These are phyloP conservation scores for Cotesia vestalis DNA, from an alignment of 1,140 invertebrate species.

Conservation along the genomic window DNA sequence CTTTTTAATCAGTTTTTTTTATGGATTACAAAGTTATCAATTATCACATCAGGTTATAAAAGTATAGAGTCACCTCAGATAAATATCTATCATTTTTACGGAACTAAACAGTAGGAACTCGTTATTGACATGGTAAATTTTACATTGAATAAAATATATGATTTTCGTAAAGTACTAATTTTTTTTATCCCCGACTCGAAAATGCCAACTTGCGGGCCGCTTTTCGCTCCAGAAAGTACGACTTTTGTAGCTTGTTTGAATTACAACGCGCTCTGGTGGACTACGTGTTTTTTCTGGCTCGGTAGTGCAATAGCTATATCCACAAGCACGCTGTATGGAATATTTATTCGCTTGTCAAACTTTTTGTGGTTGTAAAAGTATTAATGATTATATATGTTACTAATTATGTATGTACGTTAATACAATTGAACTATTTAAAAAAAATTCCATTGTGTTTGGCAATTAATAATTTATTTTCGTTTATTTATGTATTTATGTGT, in stretches of 20 bases:
- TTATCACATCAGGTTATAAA: not conserved
- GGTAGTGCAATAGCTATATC: not conserved
- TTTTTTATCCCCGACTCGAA: not conserved
- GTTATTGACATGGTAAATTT: no score
- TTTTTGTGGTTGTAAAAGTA: no score
- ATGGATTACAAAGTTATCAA: not conserved
- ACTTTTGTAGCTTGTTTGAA: not conserved
- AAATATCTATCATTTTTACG: not conserved
- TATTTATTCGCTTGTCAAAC: no score
- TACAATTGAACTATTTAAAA: not conserved
- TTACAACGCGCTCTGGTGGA: not conserved
- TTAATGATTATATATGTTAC: not conserved
- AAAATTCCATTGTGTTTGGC: not conserved
- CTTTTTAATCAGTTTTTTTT: constrained; percentile 21
- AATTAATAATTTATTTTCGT: constrained; percentile 1
- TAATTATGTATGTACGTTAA: not conserved
- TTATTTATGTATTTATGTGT: constrained; percentile 2
- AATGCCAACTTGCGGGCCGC: not conserved
- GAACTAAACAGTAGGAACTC: no score
- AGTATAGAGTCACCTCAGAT: not conserved
- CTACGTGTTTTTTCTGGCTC: not conserved
- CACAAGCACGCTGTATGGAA: not conserved
- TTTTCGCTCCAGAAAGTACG: not conserved
- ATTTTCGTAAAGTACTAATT: no score
- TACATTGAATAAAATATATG: no score